A percentile compares a stretch with the other conserved stretches of the same genome.
Evolutionary conservation across 1,140 invertebrate species (phyloP).

Genomic region (Portunus trituberculatus): DNA sequence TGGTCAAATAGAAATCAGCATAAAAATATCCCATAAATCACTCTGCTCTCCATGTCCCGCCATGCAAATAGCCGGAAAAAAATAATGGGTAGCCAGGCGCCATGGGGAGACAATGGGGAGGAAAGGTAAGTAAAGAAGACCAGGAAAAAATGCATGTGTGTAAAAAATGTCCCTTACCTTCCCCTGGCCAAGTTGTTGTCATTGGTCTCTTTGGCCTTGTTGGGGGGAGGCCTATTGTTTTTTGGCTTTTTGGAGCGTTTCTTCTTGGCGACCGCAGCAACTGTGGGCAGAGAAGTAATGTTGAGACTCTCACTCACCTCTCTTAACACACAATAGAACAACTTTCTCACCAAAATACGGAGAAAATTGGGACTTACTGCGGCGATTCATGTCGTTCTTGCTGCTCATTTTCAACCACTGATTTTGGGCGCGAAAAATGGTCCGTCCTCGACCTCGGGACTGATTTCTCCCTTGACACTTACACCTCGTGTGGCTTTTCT

Average conservation of each 20-base stretch:
- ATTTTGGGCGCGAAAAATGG: neutral
- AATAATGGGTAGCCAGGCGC: neutral
- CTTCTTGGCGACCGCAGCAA: conserved; percentile 71
- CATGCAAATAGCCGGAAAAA: neutral
- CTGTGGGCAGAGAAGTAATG: conserved; percentile 45
- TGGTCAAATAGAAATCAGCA: neutral
- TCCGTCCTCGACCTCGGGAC: neutral
- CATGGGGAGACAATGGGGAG: neutral
- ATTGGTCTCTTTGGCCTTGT: conserved; percentile 65
- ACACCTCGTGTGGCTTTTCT: neutral
- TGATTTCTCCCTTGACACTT: conserved; percentile 13
- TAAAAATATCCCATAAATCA: neutral
- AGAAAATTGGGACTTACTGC: conserved; percentile 63
- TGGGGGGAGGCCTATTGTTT: conserved; percentile 67
- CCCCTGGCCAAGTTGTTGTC: conserved; percentile 70
- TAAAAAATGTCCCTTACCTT: conserved; percentile 58
- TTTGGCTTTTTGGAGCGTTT: conserved; percentile 71
- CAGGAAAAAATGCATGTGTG: neutral
- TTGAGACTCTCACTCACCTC: conserved; percentile 45
- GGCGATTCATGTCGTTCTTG: conserved; percentile 68
- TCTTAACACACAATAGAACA: neutral
- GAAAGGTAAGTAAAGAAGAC: neutral
- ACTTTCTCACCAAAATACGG: neutral
- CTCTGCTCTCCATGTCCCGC: neutral
- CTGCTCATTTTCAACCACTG: conserved; percentile 64